Evolutionary conservation across 2,113 vertebrate species (phyloP).

Genomic region (Xyliphius kryptos): DNA sequence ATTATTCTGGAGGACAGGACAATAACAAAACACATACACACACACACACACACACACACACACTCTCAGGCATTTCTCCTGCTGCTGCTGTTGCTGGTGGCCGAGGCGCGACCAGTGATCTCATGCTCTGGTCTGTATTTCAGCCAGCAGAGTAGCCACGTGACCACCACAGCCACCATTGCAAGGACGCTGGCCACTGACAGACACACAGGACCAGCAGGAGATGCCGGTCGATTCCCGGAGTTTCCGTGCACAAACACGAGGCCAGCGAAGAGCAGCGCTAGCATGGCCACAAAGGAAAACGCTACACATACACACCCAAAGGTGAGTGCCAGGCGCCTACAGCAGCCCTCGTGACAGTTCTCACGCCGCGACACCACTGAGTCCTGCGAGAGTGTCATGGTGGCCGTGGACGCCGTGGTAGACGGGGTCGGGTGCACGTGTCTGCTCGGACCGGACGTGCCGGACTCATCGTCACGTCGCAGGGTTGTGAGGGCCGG

Average conservation of each 20-base stretch:
- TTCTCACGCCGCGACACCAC: slow-evolving; percentile 68
- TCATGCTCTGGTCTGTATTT: slow-evolving; percentile 81
- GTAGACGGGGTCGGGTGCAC: slow-evolving; percentile 56
- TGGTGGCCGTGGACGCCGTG: slow-evolving; percentile 71
- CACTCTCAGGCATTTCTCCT: slow-evolving; percentile 69
- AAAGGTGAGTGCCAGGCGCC: slow-evolving; percentile 79
- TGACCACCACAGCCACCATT: slow-evolving; percentile 86
- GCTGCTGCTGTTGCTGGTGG: slow-evolving; percentile 57
- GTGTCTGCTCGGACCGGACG: slow-evolving; percentile 52
- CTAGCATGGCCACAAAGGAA: slow-evolving; percentile 88
- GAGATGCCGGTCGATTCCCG: slow-evolving; percentile 75
- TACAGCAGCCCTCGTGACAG: slow-evolving; percentile 76
- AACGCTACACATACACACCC: slow-evolving; percentile 89
- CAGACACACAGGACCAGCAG: slow-evolving; percentile 82
- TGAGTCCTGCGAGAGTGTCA: slow-evolving; percentile 70
- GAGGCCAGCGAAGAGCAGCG: slow-evolving; percentile 86
- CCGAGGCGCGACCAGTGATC: slow-evolving; percentile 53
- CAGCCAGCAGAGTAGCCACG: slow-evolving; percentile 88
- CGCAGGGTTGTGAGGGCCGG: slow-evolving; percentile 64
- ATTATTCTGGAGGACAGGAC: no score
- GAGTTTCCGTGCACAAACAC: slow-evolving; percentile 88
- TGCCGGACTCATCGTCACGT: slow-evolving; percentile 58
- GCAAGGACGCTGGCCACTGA: slow-evolving; percentile 87
- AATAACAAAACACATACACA: no score
- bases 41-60: no score